A percentile compares a stretch with the other conserved stretches of the same genome.
phyloP scores from a whole-genome alignment of 1,140 invertebrate genomes.

The Palaemon carinicauda region DNA sequence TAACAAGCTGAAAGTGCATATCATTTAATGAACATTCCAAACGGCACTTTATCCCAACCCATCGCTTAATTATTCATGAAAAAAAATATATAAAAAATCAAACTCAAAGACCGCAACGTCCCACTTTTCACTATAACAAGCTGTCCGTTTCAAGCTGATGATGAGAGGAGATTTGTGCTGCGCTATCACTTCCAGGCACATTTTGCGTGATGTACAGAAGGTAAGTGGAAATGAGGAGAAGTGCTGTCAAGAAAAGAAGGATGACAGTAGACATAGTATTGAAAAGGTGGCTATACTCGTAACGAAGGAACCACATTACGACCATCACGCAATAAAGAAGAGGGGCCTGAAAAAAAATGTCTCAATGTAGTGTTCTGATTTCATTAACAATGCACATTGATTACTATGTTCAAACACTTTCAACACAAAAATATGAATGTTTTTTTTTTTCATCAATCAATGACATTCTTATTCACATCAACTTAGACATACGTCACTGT shows the following conservation, averaged over 20 bases:
- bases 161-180: constrained; percentile 14
- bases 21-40: no score
- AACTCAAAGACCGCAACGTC: no score
- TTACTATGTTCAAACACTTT: no score
- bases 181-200: constrained; percentile 14
- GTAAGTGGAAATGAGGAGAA: constrained; percentile 50
- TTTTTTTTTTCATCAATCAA: no score
- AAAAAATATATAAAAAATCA: no score
- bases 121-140: neutral
- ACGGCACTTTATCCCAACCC: no score
- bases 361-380: neutral
- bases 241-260: constrained; percentile 52
- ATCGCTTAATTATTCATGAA: no score
- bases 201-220: constrained; percentile 40
- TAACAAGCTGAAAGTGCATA: neutral
- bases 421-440: no score
- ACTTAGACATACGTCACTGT: no score
- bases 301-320: constrained; percentile 53
- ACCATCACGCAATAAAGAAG: constrained; percentile 52
- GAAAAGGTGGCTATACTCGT: constrained; percentile 53
- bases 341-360: constrained; percentile 29
- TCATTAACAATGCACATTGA: no score
- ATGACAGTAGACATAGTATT: constrained; percentile 55
- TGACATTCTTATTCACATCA: no score
- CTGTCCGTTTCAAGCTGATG: neutral